These are phyloP conservation scores for Desoria tigrina DNA, from an alignment of 2,888 invertebrate species.

Conservation along the genomic window DNA sequence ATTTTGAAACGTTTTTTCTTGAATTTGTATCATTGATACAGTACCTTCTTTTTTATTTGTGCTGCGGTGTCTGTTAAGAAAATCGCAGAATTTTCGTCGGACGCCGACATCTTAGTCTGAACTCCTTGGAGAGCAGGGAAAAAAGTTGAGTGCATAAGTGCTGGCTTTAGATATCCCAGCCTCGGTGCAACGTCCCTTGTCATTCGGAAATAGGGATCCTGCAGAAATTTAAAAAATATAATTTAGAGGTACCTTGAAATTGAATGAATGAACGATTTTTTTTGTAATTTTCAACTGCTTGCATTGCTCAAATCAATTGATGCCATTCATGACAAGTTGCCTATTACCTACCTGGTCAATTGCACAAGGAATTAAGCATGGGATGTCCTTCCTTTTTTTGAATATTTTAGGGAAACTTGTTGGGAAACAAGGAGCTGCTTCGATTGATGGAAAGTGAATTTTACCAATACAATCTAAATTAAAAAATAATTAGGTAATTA, in stretches of 20 bases:
- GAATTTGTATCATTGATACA: not conserved
- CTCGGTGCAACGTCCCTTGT: conserved; percentile 95
- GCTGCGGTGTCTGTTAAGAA: conserved; percentile 93
- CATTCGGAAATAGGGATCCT: conserved; percentile 99
- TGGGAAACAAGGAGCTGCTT: conserved; percentile 91
- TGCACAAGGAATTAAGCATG: conserved; percentile 92
- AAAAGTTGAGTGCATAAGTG: conserved; percentile 82
- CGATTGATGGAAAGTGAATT: conserved; percentile 92
- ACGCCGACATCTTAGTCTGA: conserved; percentile 97
- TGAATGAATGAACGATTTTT: too few relatives aligned
- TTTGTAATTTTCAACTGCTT: not conserved
- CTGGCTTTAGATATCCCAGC: conserved; percentile 82
- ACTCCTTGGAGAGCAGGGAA: conserved; percentile 95
- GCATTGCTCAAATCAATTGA: not conserved
- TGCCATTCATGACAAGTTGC: not conserved
- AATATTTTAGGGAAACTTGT: conserved; percentile 90
- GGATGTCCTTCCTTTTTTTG: conserved; percentile 71
- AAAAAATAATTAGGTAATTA: not conserved
- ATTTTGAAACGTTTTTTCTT: too few relatives aligned
- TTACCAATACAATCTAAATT: conserved; percentile 82
- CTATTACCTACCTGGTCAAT: conserved; percentile 79
- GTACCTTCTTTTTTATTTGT: conserved; percentile 91
- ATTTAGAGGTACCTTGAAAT: too few relatives aligned
- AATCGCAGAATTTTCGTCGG: conserved; percentile 88
- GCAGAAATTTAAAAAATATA: conserved; percentile 22